These are phyloP conservation scores for Dasypolia templi DNA, from an alignment of 2,888 invertebrate genomes.

Conservation along the genomic window DNA sequence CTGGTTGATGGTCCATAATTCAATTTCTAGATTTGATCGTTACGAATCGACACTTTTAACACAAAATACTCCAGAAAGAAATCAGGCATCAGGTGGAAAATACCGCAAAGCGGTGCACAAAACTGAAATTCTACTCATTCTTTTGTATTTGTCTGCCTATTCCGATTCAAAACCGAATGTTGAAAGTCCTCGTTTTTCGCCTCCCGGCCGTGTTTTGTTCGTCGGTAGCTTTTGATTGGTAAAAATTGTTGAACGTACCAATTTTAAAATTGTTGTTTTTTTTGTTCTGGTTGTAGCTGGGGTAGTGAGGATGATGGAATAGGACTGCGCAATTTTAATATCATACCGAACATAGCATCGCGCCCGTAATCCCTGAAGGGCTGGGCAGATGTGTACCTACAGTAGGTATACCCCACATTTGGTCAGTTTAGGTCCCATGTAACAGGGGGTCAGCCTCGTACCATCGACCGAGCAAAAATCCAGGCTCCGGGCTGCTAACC, in stretches of 20 bases:
- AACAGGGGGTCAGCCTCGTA: too few relatives aligned
- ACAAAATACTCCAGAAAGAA: background rate
- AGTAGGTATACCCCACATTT: too few relatives aligned
- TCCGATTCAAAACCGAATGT: slow-evolving; percentile 35
- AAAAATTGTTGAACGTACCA: slow-evolving; percentile 1
- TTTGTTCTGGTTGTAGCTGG: background rate
- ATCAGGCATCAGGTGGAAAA: slow-evolving; percentile 13
- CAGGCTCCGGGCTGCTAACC: too few relatives aligned
- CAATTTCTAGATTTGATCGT: too few relatives aligned
- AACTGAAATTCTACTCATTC: slow-evolving; percentile 14
- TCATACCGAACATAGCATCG: background rate
- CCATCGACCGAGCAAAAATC: too few relatives aligned
- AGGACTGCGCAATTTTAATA: background rate
- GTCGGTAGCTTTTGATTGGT: slow-evolving; percentile 43
- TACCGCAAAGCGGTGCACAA: background rate
- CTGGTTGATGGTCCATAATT: too few relatives aligned
- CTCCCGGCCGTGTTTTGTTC: slow-evolving; percentile 7
- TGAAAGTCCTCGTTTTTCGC: slow-evolving; percentile 21
- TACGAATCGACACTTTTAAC: background rate
- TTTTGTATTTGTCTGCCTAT: slow-evolving; percentile 25
- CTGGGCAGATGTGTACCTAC: too few relatives aligned
- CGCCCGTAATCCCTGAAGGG: too few relatives aligned
- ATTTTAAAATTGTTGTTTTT: slow-evolving; percentile 24
- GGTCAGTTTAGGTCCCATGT: too few relatives aligned
- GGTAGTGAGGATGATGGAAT: too few relatives aligned